A percentile compares a stretch with the other conserved stretches of the same genome.
These are phyloP conservation scores for Petrocephalus sullivani DNA, from an alignment of 2,797 vertebrate genomes.

Conservation along the genomic window DNA sequence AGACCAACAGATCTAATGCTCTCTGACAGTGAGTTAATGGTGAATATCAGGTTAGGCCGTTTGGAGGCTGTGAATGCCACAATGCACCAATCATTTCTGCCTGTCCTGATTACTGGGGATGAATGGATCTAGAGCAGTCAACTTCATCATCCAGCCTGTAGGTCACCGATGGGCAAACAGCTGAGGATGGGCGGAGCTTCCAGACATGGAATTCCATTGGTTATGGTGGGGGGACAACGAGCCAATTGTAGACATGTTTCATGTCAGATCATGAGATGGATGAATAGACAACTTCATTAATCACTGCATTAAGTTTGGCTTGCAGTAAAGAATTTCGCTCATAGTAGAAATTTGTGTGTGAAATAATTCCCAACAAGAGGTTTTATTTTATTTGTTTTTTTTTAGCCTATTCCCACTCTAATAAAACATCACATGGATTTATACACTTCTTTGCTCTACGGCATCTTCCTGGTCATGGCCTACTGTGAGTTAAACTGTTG, in stretches of 20 bases:
- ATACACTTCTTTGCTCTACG: neutral
- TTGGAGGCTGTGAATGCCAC: neutral
- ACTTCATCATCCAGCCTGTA: neutral
- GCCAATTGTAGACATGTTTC: neutral
- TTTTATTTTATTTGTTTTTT: neutral
- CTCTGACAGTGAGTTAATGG: neutral
- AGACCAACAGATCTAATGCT: neutral
- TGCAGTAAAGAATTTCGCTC: neutral
- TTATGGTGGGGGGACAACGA: neutral
- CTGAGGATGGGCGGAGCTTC: neutral
- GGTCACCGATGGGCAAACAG: slow-evolving; percentile 17
- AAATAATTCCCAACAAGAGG: neutral
- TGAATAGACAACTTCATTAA: neutral
- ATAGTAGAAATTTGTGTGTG: neutral
- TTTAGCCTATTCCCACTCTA: neutral
- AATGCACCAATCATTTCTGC: neutral
- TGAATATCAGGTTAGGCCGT: neutral
- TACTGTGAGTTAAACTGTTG: neutral
- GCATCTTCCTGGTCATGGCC: neutral
- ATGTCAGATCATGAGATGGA: neutral
- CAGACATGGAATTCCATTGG: slow-evolving; percentile 7
- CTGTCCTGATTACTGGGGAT: neutral
- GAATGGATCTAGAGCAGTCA: neutral
- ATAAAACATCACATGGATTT: neutral
- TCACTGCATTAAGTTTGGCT: neutral